Percentiles rank a stretch among this genome's conserved stretches.
These are phyloP conservation scores for Eulemur rubriventer DNA, from an alignment of 2,797 vertebrate species.

Conservation along the genomic window DNA sequence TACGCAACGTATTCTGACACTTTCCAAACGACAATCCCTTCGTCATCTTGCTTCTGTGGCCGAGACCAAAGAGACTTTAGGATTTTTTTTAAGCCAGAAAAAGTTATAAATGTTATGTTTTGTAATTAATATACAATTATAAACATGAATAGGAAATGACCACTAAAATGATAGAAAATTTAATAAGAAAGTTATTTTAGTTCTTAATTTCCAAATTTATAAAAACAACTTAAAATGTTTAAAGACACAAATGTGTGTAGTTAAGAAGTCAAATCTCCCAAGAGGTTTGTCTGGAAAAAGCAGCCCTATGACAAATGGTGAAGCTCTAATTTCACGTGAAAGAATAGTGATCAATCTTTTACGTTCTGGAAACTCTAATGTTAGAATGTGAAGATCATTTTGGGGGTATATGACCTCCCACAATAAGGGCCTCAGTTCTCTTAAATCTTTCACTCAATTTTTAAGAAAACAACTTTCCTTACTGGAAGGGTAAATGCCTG, in stretches of 20 bases:
- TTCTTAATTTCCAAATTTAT: conserved; percentile 47
- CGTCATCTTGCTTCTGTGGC: no score
- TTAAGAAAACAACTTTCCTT: neutral
- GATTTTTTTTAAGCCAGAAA: neutral
- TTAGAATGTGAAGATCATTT: neutral
- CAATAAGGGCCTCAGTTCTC: neutral
- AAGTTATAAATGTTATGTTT: neutral
- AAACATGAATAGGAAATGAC: neutral
- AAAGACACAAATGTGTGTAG: neutral
- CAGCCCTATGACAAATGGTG: neutral
- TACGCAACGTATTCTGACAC: no score
- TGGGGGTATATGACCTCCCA: neutral
- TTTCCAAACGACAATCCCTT: no score
- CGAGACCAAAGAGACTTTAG: no score
- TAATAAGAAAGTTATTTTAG: neutral
- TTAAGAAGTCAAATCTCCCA: neutral
- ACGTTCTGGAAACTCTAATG: neutral
- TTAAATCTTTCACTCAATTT: neutral
- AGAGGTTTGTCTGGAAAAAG: neutral
- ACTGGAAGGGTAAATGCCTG: neutral
- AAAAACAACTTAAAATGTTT: neutral
- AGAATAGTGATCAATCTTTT: neutral
- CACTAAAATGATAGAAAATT: neutral
- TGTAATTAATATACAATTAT: neutral
- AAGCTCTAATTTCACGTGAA: neutral